A percentile compares a stretch with the other conserved stretches of the same genome.
Conservation (phyloP, 2,888 invertebrate species). For the Plebejus melissa region DNA sequence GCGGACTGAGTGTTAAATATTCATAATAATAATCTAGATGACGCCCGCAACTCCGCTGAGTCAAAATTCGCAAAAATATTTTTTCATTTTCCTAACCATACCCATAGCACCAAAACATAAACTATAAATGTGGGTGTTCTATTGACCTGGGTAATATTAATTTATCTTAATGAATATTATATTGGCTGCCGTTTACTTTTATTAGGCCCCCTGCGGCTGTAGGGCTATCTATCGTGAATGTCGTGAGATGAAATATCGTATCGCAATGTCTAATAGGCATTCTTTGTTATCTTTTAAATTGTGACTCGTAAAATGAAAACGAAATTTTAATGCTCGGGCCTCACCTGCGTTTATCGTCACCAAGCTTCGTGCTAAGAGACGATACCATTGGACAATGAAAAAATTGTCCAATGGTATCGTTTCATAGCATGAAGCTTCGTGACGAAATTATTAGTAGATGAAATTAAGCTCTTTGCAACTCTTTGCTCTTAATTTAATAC, state of each 20-base stretch:
- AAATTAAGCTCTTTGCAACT: too few species aligned
- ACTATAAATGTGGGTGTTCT: not conserved
- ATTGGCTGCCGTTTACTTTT: not conserved
- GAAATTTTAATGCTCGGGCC: too few species aligned
- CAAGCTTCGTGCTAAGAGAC: too few species aligned
- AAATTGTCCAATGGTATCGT: not conserved
- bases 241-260: not conserved
- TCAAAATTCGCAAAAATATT: not conserved
- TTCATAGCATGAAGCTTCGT: too few species aligned
- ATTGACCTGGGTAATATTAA: conserved; percentile 10
- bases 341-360: too few species aligned
- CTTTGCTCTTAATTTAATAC: too few species aligned
- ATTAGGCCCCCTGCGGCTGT: not conserved
- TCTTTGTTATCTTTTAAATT: not conserved
- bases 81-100: not conserved
- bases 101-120: not conserved
- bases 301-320: too few species aligned
- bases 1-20: too few species aligned
- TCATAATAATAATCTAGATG: too few species aligned
- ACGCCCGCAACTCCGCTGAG: too few species aligned
- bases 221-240: not conserved
- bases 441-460: too few species aligned
- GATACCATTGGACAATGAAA: too few species aligned
- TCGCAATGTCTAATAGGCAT: not conserved
- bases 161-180: conserved; percentile 6